Evolutionary conservation across 1,140 invertebrate genomes (phyloP).

Genomic region (Meloidogyne chitwoodi): DNA sequence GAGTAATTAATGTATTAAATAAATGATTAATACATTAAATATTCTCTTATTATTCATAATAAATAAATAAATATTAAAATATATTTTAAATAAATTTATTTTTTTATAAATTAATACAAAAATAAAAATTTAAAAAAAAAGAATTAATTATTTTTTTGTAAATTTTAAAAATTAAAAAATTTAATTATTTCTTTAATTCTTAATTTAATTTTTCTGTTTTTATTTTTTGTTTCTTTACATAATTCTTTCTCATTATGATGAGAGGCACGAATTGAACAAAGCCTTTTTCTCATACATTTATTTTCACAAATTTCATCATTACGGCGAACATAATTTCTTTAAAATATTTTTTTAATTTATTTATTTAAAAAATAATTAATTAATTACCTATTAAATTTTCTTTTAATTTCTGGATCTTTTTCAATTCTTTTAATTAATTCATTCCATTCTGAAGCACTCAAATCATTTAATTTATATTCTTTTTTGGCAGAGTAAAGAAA

Average conservation of each 20-base stretch:
- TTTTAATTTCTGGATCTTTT: neutral
- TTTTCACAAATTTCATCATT: slow-evolving; percentile 32
- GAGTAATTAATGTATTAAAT: too few species aligned
- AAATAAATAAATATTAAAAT: too few species aligned
- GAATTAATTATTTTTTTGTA: too few species aligned
- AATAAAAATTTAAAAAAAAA: too few species aligned
- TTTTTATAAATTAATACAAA: too few species aligned
- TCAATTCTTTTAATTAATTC: slow-evolving; percentile 28
- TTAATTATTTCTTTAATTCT: neutral
- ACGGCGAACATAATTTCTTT: slow-evolving; percentile 50
- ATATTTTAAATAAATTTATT: too few species aligned
- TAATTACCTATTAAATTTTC: slow-evolving; percentile 17
- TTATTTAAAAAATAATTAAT: too few species aligned
- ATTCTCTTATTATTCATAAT: too few species aligned
- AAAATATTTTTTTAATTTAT: too few species aligned
- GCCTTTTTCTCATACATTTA: slow-evolving; percentile 37
- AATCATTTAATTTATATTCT: slow-evolving; percentile 45
- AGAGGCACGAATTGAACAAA: slow-evolving; percentile 47
- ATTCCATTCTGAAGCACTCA: slow-evolving; percentile 48
- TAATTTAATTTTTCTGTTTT: neutral
- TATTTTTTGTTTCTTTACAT: slow-evolving; percentile 25
- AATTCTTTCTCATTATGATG: slow-evolving; percentile 51
- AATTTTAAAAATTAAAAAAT: neutral
- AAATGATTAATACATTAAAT: too few species aligned
- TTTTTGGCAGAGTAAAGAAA: slow-evolving; percentile 47